These are phyloP conservation scores for Zosterops lateralis DNA, from an alignment of 2,113 vertebrate genomes.

Conservation along the genomic window DNA sequence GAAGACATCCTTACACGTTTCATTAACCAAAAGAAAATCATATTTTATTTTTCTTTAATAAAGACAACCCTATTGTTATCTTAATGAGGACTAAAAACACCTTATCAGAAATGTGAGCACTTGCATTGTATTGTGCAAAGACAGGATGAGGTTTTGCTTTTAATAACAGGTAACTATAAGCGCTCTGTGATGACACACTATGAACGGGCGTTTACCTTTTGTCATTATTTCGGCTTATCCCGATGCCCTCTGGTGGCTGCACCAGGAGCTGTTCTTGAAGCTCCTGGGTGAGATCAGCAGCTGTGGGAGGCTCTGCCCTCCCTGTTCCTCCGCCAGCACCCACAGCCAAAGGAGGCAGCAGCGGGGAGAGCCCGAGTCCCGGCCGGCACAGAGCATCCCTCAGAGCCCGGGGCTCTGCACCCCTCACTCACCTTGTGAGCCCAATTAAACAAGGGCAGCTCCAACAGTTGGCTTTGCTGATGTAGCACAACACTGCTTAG, in stretches of 20 bases:
- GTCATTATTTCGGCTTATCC: neutral
- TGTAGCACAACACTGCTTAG: neutral
- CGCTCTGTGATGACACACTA: accelerated
- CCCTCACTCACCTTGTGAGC: neutral
- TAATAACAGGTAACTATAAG: neutral
- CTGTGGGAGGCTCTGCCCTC: neutral
- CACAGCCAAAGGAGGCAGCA: neutral
- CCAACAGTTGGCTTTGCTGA: neutral
- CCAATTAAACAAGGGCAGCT: neutral
- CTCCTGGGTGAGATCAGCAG: neutral
- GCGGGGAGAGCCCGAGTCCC: accelerated
- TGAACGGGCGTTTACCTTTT: neutral
- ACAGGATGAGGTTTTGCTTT: neutral
- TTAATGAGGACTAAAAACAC: neutral
- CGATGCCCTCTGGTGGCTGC: constrained; percentile 69
- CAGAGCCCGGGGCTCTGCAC: neutral
- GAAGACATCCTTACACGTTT: neutral
- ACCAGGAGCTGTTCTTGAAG: neutral
- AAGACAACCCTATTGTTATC: neutral
- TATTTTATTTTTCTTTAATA: neutral
- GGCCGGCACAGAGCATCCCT: neutral
- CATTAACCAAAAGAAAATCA: neutral
- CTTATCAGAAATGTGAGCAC: neutral
- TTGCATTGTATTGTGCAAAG: neutral
- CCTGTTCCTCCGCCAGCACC: neutral